These are phyloP conservation scores for Petrolisthes manimaculis DNA, from an alignment of 2,888 invertebrate species.

Conservation along the genomic window DNA sequence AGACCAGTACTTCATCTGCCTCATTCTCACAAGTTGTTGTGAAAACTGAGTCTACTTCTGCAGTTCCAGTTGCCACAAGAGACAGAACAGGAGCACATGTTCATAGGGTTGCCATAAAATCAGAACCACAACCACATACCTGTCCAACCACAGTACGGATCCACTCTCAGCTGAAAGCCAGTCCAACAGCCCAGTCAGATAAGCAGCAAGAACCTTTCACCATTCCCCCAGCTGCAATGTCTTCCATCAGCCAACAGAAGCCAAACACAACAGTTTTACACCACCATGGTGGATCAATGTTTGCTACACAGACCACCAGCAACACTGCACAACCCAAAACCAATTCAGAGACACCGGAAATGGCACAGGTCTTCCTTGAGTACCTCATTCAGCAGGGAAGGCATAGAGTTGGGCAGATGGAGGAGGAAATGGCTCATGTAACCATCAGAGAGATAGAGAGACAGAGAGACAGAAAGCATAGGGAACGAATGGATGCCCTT, in stretches of 20 bases:
- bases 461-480: not conserved
- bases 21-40: not conserved
- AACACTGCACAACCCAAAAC: not conserved
- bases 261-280: conserved; percentile 5
- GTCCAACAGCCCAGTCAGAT: not conserved
- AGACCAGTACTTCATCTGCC: not conserved
- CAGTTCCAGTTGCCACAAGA: too few species aligned
- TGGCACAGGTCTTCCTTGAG: not conserved
- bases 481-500: not conserved
- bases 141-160: not conserved
- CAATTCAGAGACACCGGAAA: not conserved
- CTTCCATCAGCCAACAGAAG: not conserved
- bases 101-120: not conserved
- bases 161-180: not conserved
- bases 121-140: not conserved
- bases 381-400: not conserved
- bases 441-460: not conserved
- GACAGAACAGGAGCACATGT: not conserved
- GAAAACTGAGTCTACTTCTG: not conserved
- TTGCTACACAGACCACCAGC: not conserved
- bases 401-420: not conserved
- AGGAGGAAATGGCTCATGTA: not conserved
- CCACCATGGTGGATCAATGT: not conserved
- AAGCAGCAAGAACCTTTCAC: not conserved
- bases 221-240: not conserved